These are phyloP conservation scores for Acanthococcus lagerstroemiae DNA, from an alignment of 2,888 invertebrate genomes.

Conservation along the genomic window DNA sequence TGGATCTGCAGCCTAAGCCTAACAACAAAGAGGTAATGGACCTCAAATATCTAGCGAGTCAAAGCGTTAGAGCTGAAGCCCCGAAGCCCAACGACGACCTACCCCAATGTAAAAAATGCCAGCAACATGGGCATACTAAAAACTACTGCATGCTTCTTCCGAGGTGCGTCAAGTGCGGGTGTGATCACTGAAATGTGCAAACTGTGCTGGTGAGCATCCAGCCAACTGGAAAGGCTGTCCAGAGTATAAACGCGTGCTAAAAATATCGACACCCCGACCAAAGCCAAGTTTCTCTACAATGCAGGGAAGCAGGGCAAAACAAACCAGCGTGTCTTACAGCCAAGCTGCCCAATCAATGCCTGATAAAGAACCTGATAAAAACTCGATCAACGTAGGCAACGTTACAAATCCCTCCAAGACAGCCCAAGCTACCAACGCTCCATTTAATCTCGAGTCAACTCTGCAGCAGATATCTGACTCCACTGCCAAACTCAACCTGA, in stretches of 20 bases:
- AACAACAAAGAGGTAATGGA: neutral
- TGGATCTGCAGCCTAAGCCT: neutral
- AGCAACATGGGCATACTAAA: neutral
- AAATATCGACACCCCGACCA: neutral
- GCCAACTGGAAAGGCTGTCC: neutral
- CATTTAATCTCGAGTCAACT: neutral
- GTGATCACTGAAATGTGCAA: neutral
- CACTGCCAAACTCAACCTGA: neutral
- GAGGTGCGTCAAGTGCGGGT: neutral
- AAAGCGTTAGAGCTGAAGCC: neutral
- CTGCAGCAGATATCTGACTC: neutral
- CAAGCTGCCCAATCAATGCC: neutral
- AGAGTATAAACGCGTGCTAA: neutral
- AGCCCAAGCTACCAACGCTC: neutral
- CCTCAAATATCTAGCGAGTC: neutral
- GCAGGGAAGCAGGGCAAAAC: neutral
- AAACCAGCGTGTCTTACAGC: neutral
- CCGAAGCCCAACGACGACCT: neutral
- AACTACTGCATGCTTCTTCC: neutral
- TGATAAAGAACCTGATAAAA: neutral
- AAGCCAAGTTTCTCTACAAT: neutral
- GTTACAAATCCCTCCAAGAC: neutral
- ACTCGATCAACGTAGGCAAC: neutral
- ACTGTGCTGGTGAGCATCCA: neutral
- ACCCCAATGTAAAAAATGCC: slow-evolving; percentile 3